Evolutionary conservation across 2,888 invertebrate genomes (phyloP), one percentile per base, ranked within the genome.

Genomic region (Petrophora chlorosata): DNA sequence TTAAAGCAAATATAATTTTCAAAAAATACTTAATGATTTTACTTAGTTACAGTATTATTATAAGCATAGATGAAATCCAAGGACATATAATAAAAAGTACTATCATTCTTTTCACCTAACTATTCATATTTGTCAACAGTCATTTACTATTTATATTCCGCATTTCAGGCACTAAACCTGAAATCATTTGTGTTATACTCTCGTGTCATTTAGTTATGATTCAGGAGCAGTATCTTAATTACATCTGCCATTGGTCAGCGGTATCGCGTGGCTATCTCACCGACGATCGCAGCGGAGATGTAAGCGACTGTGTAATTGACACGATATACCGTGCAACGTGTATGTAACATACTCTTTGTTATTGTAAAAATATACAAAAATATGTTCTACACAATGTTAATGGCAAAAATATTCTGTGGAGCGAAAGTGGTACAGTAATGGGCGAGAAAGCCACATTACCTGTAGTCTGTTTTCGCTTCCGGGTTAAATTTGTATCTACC

Each of bases 291-390:
- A 62, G 44, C 51, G 52, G 36, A 42, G 36, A 63, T 53, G 61
- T 71, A 76, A 72, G 70, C 70, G 74, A 82, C 72, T 86, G 76
- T 83, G 79, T 79, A 86, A 86, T 85, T 82, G 63, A 59, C 53
- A 56, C 38, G 23, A 32, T 8, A 19, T 40, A 59, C 44, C 50
- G 34, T 57, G 49, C 54, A 30, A 39, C 26, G 39, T 32, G 12
- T 28, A 23, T n/a, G n/a, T n/a, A n/a, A 23, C 14, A 14, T 29
- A 10, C 28, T 52, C 36, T 51, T 41, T 49, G 41, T 47, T 52
- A 25, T 45, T 48, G 35, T 14, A 44, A 49, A 42, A 50, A 46
- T 34, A 35, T 33, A 28, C 15, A 40, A 40, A 54, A 49, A 44
- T 34, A 45, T n/a, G 33, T 14, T 26, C 23, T 40, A 46, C 2